A percentile compares a stretch with the other conserved stretches of the same genome.
These are phyloP conservation scores for Chaenogobius annularis DNA, from an alignment of 2,113 vertebrate genomes.

Conservation along the genomic window DNA sequence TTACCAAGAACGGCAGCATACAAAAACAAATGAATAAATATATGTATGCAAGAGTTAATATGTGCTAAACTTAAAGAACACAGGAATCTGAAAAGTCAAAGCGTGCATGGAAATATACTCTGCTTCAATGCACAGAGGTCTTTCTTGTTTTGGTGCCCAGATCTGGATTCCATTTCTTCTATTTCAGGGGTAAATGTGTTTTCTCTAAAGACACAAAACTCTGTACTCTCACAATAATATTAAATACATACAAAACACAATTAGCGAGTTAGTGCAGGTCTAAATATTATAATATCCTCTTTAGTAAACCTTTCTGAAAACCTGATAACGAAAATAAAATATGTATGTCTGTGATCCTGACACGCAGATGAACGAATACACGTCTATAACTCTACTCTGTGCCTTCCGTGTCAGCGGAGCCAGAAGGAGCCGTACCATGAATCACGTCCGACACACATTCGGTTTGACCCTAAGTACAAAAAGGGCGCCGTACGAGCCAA, in stretches of 20 bases:
- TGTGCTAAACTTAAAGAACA: neutral
- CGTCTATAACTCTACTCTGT: conserved; percentile 15
- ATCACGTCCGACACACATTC: conserved; percentile 27
- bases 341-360: no score
- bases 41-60: no score
- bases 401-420: conserved; percentile 54
- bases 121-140: neutral
- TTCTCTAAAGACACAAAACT: no score
- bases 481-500: conserved; percentile 52
- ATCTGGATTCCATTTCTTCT: neutral
- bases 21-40: neutral
- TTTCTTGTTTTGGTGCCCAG: neutral
- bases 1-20: neutral
- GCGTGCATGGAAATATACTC: neutral
- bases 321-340: no score
- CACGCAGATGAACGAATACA: neutral
- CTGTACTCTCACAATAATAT: neutral
- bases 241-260: no score
- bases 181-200: neutral
- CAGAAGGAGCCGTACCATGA: conserved; percentile 30
- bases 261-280: neutral
- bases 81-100: neutral
- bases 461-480: conserved; percentile 39
- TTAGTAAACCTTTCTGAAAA: neutral
- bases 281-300: neutral